Conservation (phyloP, 2,888 invertebrate genomes). For the Omphaloscelis lunosa region DNA sequence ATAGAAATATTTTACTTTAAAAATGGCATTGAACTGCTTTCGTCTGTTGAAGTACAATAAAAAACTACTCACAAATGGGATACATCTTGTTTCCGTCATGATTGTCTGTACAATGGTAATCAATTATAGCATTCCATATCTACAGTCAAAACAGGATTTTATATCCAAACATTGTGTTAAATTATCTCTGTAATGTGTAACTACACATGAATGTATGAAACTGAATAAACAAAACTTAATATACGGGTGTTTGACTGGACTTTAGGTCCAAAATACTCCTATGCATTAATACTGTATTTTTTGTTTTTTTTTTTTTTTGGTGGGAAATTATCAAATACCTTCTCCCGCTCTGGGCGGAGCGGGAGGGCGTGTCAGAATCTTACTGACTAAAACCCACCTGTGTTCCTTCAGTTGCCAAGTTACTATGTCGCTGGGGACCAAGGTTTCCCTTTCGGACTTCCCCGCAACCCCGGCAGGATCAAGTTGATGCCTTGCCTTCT, state of each 20-base stretch:
- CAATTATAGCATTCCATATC: constrained; percentile 53
- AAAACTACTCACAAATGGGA: constrained; percentile 11
- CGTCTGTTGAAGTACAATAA: constrained; percentile 39
- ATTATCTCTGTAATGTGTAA: constrained; percentile 46
- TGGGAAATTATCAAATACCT: too few relatives aligned
- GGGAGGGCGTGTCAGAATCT: too few relatives aligned
- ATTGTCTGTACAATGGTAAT: constrained; percentile 25
- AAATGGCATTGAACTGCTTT: constrained; percentile 39
- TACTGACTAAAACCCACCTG: too few relatives aligned
- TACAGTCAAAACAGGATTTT: constrained; percentile 29
- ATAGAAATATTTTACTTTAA: constrained; percentile 39
- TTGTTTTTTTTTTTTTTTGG: too few relatives aligned
- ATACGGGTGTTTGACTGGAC: constrained; percentile 32
- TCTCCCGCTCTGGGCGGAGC: too few relatives aligned
- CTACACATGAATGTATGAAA: constrained; percentile 67
- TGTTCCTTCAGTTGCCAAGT: too few relatives aligned
- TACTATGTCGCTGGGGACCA: too few relatives aligned
- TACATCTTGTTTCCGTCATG: constrained; percentile 21
- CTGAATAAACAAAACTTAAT: constrained; percentile 77
- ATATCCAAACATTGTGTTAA: constrained; percentile 42
- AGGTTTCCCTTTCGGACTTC: too few relatives aligned
- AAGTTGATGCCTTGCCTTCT: too few relatives aligned
- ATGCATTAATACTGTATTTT: too few relatives aligned
- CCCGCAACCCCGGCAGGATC: too few relatives aligned
- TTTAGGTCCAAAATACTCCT: too few relatives aligned